Base-by-base conservation (phyloP, 2,888 invertebrate species). In the Bugulina stolonifera region DNA sequence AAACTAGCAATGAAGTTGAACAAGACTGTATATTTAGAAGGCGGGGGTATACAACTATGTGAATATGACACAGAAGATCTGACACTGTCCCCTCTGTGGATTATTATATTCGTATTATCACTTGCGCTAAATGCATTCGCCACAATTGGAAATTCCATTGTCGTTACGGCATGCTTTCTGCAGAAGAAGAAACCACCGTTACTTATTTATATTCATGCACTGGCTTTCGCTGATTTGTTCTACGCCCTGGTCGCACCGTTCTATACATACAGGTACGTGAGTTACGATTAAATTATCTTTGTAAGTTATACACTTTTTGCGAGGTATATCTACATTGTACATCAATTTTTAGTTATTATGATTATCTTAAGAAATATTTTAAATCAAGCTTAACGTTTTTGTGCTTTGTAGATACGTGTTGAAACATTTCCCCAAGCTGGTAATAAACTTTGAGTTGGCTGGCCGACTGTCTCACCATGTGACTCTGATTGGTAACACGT, bases 211-310 rank as follows among this genome's bases (percentile, higher is more conserved):
- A 64, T 64, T 29, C 64, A 64, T n/a, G 64, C 64, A 3, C 64
- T 64, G 5, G 64, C 64, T 14, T 64, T 64, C 18, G 32, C 29
- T 34, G 64, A 64, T 34, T 32, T 64, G 32, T 10, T 64, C 10
- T 64, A 64, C 34, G 64, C 64, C 27, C 32, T 64, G 32, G 64
- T 64, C 5, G 64, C 64, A 14, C 64, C 64, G 14, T n/a, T 64
- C 2, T 64, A 64, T 34, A 64, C 64, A 27, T 64, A 64, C 64
- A 64, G 64, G 64, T 64, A 34, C 22, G 64, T 64, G 32, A 25
- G 2, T 18, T 23, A 5, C 5, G n/a, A 5, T 3, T 55, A 55
- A 5, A 5, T 55, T 5, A 55, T 5, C 5, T 55, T 18, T 23
- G 14, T 55, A n/a, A n/a, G n/a, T n/a, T n/a, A n/a, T n/a, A n/a